Evolutionary conservation across 2,888 invertebrate genomes (phyloP).

Genomic region (Phrixothrix hirtus): DNA sequence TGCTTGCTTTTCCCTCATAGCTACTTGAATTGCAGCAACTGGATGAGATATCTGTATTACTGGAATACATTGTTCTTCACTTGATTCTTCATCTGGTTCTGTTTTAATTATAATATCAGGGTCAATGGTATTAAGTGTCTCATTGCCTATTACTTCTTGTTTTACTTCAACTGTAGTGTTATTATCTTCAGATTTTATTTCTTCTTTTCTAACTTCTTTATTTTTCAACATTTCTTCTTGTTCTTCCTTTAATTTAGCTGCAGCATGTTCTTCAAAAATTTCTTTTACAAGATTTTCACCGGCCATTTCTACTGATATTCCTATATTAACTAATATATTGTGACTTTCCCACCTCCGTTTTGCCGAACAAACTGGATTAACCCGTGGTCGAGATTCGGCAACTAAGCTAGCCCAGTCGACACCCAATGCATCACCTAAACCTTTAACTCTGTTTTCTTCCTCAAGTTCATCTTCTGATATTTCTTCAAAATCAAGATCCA

Average conservation of each 20-base stretch:
- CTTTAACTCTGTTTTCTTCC: conserved; percentile 73
- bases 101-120: conserved; percentile 11
- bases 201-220: conserved; percentile 32
- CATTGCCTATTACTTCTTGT: conserved; percentile 24
- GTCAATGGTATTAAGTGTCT: too few relatives aligned
- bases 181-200: conserved; percentile 13
- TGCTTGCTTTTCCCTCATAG: conserved; percentile 63
- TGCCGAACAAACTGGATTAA: conserved; percentile 59
- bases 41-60: conserved; percentile 55
- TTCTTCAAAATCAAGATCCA: conserved; percentile 83
- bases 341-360: conserved; percentile 82
- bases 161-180: conserved; percentile 38
- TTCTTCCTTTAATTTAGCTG: conserved; percentile 44
- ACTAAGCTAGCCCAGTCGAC: conserved; percentile 93
- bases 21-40: conserved; percentile 65
- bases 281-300: conserved; percentile 65
- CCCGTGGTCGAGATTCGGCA: conserved; percentile 70
- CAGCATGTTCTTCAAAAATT: conserved; percentile 52
- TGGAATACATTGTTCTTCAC: conserved; percentile 34
- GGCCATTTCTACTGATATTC: conserved; percentile 78
- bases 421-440: conserved; percentile 89
- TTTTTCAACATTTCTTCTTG: conserved; percentile 29
- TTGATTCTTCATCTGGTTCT: conserved; percentile 41
- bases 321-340: conserved; percentile 77
- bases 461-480: conserved; percentile 89